These are phyloP conservation scores for Coregonus clupeaformis DNA, from an alignment of 2,113 vertebrate genomes.

Conservation along the genomic window DNA sequence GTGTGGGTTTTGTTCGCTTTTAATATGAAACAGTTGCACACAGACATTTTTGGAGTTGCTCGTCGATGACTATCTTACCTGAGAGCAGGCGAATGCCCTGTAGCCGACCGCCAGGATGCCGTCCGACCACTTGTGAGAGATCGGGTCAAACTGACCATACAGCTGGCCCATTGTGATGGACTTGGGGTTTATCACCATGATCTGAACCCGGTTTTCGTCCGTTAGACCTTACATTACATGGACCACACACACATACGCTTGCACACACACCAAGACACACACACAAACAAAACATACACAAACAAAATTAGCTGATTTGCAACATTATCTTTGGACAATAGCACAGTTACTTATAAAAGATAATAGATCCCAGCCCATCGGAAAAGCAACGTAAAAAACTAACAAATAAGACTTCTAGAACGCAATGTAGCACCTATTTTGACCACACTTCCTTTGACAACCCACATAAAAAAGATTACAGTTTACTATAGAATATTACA, in stretches of 20 bases:
- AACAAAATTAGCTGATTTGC: background rate
- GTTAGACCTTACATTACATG: constrained; percentile 75
- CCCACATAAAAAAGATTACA: constrained; percentile 3
- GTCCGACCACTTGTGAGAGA: constrained; percentile 92
- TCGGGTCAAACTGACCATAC: constrained; percentile 86
- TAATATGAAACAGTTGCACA: too few relatives aligned
- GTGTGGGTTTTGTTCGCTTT: too few relatives aligned
- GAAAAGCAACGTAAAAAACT: constrained; percentile 10
- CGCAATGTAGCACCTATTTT: constrained; percentile 17
- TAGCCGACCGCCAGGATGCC: constrained; percentile 88
- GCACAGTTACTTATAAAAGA: background rate
- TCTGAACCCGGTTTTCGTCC: constrained; percentile 89
- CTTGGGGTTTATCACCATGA: constrained; percentile 90
- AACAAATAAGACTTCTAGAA: background rate
- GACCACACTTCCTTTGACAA: constrained; percentile 16
- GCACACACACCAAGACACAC: too few relatives aligned
- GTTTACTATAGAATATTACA: too few relatives aligned
- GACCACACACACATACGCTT: constrained; percentile 6
- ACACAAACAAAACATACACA: background rate
- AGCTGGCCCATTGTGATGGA: constrained; percentile 90
- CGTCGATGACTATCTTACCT: constrained; percentile 64
- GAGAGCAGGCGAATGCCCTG: constrained; percentile 81
- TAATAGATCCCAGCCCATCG: background rate
- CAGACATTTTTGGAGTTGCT: background rate
- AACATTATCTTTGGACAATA: background rate